Base-by-base conservation (phyloP, 2,888 invertebrate genomes). In the Siphlonurus alternatus region DNA sequence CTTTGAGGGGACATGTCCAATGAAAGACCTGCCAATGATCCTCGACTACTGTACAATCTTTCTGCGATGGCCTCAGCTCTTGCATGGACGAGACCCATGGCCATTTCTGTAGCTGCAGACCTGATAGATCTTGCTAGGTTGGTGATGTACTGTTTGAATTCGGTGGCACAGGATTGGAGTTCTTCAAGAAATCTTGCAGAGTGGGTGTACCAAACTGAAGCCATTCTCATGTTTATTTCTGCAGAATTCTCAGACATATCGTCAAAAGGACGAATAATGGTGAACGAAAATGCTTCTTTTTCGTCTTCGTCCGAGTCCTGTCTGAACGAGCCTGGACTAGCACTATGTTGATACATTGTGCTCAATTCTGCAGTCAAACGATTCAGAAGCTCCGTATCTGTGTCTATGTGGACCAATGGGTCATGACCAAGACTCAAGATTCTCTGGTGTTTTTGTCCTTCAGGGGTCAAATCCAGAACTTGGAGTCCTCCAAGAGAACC, bases 401-500 rank as follows among this genome's bases (percentile, higher is more conserved):
- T 59, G 19, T 60, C 51, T 23, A 63, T 59, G 18, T 73, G 84
- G 1, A 80, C 78, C 22, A 85, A 72, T 0, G 86, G 87, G 76
- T 89, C 88, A 66, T 84, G 82, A 1, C 94, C 94, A 15, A 93
- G 88, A 65, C 88, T 86, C 67, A 94, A 79, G 70, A 96, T 89
- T 69, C 93, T 81, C 75, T 92, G 86, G 77, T 94, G 93, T 69
- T 85, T 81, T 65, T 86, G 84, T 0, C 88, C 89, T 73, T 89
- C 89, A 38, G 88, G 85, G 22, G 93, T 93, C 71, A 95, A 84
- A 75, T 96, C 92, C 67, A 93, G 79, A 51, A 80, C 72, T 76
- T 95, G 95, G 68, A 96, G 81, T 7, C 96, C 96, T 66, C 95
- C 95, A 63, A 97, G 79, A 0, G 93, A 93, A 1, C 96, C 96